A percentile compares a stretch with the other conserved stretches of the same genome.
These are phyloP conservation scores for Semnopithecus entellus DNA, from an alignment of 2,113 vertebrate species.

Conservation along the genomic window DNA sequence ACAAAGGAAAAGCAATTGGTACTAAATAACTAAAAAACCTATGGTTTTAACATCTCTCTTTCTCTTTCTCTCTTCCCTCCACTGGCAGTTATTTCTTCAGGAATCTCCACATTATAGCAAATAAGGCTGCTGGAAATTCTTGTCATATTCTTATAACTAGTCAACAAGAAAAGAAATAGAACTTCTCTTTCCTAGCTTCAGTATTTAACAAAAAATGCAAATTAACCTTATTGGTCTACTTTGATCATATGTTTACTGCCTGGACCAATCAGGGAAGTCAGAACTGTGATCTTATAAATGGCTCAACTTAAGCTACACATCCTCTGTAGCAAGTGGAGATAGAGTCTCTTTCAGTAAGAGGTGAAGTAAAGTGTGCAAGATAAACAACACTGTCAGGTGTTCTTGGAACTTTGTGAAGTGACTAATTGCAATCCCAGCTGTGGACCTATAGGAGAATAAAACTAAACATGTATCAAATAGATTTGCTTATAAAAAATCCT, in stretches of 20 bases:
- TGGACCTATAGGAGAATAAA: neutral
- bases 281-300: neutral
- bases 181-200: neutral
- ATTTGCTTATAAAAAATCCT: neutral
- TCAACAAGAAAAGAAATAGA: neutral
- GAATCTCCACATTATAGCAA: neutral
- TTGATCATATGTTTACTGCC: neutral
- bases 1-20: slow-evolving; percentile 40
- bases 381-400: neutral
- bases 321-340: neutral
- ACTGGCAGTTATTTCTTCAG: neutral
- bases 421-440: neutral
- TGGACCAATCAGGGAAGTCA: neutral
- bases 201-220: neutral
- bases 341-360: neutral
- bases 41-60: neutral
- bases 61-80: neutral
- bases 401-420: neutral
- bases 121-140: neutral
- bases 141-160: neutral
- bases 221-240: neutral
- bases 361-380: neutral
- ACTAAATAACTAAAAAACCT: neutral
- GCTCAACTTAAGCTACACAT: neutral
- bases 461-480: neutral